Conservation (phyloP, 1,140 invertebrate species). For the Lucilia sericata region DNA sequence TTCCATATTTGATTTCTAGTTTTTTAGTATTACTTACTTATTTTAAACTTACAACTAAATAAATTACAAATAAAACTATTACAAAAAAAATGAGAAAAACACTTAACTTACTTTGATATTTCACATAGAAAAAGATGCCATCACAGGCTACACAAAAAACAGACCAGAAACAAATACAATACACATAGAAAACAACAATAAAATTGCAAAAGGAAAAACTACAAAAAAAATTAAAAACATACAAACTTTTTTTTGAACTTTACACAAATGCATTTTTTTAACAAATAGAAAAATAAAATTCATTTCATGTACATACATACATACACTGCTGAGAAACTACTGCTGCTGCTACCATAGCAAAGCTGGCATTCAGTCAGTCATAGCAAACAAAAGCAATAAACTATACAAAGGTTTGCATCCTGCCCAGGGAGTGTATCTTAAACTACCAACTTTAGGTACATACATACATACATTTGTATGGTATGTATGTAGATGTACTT, state of each 20-base stretch:
- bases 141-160: neutral
- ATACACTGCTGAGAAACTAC: no score
- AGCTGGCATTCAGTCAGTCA: neutral
- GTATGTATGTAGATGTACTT: no score
- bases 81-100: neutral
- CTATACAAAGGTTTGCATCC: neutral
- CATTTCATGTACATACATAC: neutral
- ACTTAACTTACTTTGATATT: constrained; percentile 19
- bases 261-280: neutral
- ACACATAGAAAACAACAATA: neutral
- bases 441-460: neutral
- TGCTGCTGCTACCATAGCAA: neutral
- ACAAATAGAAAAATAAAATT: neutral
- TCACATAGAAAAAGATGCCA: constrained; percentile 14
- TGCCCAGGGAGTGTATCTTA: neutral
- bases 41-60: no score
- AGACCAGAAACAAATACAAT: neutral
- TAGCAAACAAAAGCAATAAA: neutral
- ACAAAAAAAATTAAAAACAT: neutral
- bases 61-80: neutral
- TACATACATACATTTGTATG: neutral
- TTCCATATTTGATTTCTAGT: no score
- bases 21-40: no score
- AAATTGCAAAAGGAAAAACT: neutral
- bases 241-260: neutral